A percentile compares a stretch with the other conserved stretches of the same genome.
Conservation (phyloP, 2,888 invertebrate genomes). For the Hermodice carunculata region DNA sequence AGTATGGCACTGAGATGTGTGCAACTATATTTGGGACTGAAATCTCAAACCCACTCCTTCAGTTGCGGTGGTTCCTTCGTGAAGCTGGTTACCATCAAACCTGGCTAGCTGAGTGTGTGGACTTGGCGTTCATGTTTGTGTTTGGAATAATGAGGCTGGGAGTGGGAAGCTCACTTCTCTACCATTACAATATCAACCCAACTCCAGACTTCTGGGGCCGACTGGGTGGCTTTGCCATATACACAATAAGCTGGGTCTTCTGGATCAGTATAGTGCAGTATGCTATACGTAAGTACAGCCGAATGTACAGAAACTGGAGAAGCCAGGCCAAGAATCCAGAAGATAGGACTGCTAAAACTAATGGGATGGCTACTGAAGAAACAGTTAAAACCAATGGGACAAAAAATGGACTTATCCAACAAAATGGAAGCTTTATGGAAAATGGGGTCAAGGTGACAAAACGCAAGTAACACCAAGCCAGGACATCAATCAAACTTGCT, state of each 20-base stretch:
- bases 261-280: conserved; percentile 61
- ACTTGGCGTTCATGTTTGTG: conserved; percentile 59
- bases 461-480: no score
- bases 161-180: conserved; percentile 56
- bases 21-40: conserved; percentile 65
- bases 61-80: conserved; percentile 61
- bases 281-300: conserved; percentile 55
- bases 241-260: conserved; percentile 64
- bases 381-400: no score
- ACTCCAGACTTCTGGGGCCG: conserved; percentile 55
- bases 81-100: conserved; percentile 51
- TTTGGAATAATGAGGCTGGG: conserved; percentile 63
- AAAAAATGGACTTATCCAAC: no score
- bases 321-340: no score
- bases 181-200: conserved; percentile 53
- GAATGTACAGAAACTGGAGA: conserved; percentile 29
- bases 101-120: conserved; percentile 52
- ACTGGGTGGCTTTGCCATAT: conserved; percentile 59
- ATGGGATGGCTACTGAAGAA: no score
- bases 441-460: no score
- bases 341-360: no score
- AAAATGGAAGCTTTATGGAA: no score
- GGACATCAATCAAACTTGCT: no score
- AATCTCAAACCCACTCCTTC: conserved; percentile 66
- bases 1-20: conserved; percentile 65